Base-by-base conservation (phyloP, 2,113 vertebrate genomes). In the Anarrhichthys ocellatus region DNA sequence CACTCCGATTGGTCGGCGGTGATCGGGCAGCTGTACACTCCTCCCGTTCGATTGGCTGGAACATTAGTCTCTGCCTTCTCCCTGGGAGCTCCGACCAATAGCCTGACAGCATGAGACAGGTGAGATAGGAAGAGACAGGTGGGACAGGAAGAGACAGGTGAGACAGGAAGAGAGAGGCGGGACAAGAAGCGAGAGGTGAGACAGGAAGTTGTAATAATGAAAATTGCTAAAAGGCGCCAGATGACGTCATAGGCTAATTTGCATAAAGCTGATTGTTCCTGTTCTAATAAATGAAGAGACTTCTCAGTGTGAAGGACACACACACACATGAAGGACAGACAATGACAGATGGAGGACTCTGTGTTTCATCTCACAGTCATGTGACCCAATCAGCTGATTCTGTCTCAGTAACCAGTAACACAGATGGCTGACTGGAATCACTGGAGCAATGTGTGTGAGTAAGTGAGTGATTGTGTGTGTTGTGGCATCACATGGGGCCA, bases 1-100 rank as follows among this genome's bases (percentile, higher is more conserved):
- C 98, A 99, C 88, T 98, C 97, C 0, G 84, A 62, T 3, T 81
- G 94, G 66, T 69, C 20, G 2, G 64, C 2, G 0, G 86, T 95
- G 84, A 98, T 94, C 1, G 96, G 96, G 59, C 98, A 99, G 87
- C 95, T 87, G 66, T 97, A 98, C 59, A 98, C 94, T 0, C 96
- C 96, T 0, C 98, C 98, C 0, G 96, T 98, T 14, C 92, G 88
- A 22, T 96, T 95, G 88, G 95, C 94, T 1, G 91, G 87, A 17
- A 92, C 83, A 0, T 85, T 74, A 11, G 78, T 78, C 58, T 94
- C 85, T 0, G 96, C 96, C 20, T 62, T 73, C 15, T 97, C 96
- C 58, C 40, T 95, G 17, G 97, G 97, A 9, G 97, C 97, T 17
- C 97, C 97, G 0, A 97, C 94, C 86, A 99, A 91, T 59, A 98